These are phyloP conservation scores for Calliphora vicina DNA, from an alignment of 1,140 invertebrate species.

Conservation along the genomic window DNA sequence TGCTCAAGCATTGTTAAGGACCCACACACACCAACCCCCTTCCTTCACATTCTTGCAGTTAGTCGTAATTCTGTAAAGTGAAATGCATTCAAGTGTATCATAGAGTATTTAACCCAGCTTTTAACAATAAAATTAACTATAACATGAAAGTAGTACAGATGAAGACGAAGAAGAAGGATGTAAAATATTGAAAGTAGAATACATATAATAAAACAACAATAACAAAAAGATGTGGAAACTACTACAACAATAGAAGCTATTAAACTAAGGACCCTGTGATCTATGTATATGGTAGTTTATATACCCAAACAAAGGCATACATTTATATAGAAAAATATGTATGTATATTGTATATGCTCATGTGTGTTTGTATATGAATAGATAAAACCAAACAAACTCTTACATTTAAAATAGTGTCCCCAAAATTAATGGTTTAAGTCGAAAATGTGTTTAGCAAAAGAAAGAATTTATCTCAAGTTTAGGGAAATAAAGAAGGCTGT, in stretches of 20 bases:
- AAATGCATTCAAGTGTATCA: slow-evolving; percentile 8
- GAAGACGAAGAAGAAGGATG: neutral
- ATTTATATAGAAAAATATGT: neutral
- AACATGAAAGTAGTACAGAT: slow-evolving; percentile 17
- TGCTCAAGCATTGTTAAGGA: slow-evolving; percentile 43
- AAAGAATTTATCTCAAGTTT: neutral
- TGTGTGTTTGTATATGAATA: neutral
- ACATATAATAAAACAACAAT: neutral
- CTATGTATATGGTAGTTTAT: neutral
- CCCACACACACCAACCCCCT: neutral
- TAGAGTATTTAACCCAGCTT: slow-evolving; percentile 57
- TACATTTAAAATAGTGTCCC: slow-evolving; percentile 36
- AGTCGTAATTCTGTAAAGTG: neutral
- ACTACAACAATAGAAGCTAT: slow-evolving; percentile 10
- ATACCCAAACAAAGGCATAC: neutral
- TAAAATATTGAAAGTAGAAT: neutral
- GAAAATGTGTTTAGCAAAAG: slow-evolving; percentile 57
- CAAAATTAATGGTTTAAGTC: slow-evolving; percentile 63
- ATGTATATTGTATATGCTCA: no score
- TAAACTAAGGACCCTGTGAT: neutral
- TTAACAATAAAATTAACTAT: slow-evolving; percentile 63
- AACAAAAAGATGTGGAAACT: neutral
- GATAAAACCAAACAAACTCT: neutral
- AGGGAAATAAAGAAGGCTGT: neutral
- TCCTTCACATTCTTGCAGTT: neutral